Evolutionary conservation across 53 echinoderm and acorn worm genomes (phyloP), one percentile per base, ranked within the genome.

Genomic region (Paracentrotus lividus): DNA sequence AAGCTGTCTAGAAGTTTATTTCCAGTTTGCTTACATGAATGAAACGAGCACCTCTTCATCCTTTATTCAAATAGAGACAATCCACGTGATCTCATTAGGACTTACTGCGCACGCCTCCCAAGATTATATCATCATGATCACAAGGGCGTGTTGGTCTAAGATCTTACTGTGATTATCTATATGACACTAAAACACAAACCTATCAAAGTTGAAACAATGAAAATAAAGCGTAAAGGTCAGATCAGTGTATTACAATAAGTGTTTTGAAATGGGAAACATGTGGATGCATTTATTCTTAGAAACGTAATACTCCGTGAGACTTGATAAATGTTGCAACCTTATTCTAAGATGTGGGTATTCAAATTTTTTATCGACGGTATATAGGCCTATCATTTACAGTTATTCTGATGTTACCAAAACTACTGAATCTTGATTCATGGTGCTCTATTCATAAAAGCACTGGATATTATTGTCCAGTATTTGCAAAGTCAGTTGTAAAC

Each of bases 41-140:
- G 47, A 78, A 26, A 78, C n/a, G 26, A 1, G 36, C 3, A 36
- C 18, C 18, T 38, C 15, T 36, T 29, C 69, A 36, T 9, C 42
- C 47, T 78, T 23, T 78, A 45, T 78, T 78, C 47, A 26, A 78
- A 26, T 24, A 78, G 21, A 23, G 8, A n/a, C n/a, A 42, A 43
- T 5, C 5, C 81, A 23, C 69, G 69, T 69, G 69, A 69, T 69
- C 36, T 36, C 3, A 34, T n/a, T n/a, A n/a, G n/a, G n/a, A n/a
- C n/a, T n/a, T n/a, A n/a, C 3, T 16, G 69, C 44, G 24, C 81
- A 78, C 81, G 47, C 47, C 81, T 78, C 21, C 81, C 47, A 45
- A 44, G 24, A 78, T 78, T 26, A 47, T 78, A 77, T 77, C 43
- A 77, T 23, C 32, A 42, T 16, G 77, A 78, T 78, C 47, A 78